A percentile compares a stretch with the other conserved stretches of the same genome.
phyloP scores from a whole-genome alignment of 64 coral and sea anemone species.

The Dendronephthya gigantea region DNA sequence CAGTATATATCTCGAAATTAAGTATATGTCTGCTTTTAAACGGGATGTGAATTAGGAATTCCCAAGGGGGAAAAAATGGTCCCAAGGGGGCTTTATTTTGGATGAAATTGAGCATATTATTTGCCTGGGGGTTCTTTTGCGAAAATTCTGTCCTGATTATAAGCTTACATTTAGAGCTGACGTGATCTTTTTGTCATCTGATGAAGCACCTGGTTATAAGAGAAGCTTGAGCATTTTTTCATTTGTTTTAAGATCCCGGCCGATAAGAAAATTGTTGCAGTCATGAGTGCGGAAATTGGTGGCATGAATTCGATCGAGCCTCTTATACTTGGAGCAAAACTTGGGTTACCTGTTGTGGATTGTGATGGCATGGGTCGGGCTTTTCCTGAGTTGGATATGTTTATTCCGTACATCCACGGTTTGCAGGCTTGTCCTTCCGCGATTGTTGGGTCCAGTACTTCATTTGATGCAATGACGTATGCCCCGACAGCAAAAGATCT shows the following conservation, averaged over 20 bases:
- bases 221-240: conserved; percentile 6
- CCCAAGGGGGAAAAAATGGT: no score
- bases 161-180: background rate
- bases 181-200: background rate
- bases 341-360: conserved; percentile 77
- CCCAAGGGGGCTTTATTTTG: no score
- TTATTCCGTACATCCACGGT: conserved; percentile 67
- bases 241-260: conserved; percentile 26
- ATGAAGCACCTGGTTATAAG: background rate
- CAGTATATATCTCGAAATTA: no score
- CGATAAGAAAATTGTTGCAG: conserved; percentile 29
- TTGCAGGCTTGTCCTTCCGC: conserved; percentile 41
- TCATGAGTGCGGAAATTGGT: conserved; percentile 66
- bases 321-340: conserved; percentile 46
- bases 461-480: conserved; percentile 28
- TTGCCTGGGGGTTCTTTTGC: no score
- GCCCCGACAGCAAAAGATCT: conserved; percentile 46
- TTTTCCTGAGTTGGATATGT: conserved; percentile 88
- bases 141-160: no score
- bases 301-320: conserved; percentile 78
- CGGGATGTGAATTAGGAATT: no score
- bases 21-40: no score
- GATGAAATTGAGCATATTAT: no score
- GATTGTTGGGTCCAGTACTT: conserved; percentile 41
- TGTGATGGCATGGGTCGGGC: conserved; percentile 96